phyloP scores from a whole-genome alignment of 1,140 invertebrate species.

The Belonocnema kinseyi region DNA sequence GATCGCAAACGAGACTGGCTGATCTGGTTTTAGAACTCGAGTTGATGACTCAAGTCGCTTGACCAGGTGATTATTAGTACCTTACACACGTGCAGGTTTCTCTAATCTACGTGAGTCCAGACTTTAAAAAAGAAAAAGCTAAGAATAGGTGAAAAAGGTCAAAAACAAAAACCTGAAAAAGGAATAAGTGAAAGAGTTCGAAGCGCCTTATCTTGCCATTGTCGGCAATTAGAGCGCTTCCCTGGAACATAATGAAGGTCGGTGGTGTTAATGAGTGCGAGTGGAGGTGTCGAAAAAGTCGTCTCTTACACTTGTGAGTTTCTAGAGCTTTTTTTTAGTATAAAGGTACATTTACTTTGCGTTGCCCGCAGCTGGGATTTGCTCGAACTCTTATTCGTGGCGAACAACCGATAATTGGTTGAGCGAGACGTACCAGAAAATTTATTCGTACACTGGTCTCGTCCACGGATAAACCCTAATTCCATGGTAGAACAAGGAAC shows the following conservation, averaged over 20 bases:
- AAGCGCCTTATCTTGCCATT: conserved; percentile 49
- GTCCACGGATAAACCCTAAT: conserved; percentile 52
- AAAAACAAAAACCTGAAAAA: neutral
- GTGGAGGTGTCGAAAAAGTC: conserved; percentile 64
- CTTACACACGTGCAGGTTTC: conserved; percentile 15
- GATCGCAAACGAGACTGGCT: conserved; percentile 63
- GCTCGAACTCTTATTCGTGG: conserved; percentile 37
- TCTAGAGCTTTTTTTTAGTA: conserved; percentile 28
- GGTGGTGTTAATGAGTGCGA: conserved; percentile 68
- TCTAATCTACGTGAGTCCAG: neutral
- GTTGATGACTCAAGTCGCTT: conserved; percentile 20
- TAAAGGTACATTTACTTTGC: neutral
- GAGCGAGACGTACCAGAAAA: conserved; percentile 36
- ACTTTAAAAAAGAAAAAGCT: conserved; percentile 5
- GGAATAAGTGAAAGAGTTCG: conserved; percentile 29
- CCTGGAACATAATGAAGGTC: conserved; percentile 70
- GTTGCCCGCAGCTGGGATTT: conserved; percentile 1
- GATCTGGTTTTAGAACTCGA: conserved; percentile 61
- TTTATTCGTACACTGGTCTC: conserved; percentile 44
- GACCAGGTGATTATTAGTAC: conserved; percentile 35
- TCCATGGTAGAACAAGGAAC: conserved; percentile 44
- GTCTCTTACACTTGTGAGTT: conserved; percentile 54
- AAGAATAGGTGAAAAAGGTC: neutral
- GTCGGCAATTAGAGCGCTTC: conserved; percentile 69
- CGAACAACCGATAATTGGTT: conserved; percentile 50